Percentiles rank a stretch among this genome's conserved stretches.
Conservation (phyloP, 1,140 invertebrate species). For the Ceratosolen solmsi region DNA sequence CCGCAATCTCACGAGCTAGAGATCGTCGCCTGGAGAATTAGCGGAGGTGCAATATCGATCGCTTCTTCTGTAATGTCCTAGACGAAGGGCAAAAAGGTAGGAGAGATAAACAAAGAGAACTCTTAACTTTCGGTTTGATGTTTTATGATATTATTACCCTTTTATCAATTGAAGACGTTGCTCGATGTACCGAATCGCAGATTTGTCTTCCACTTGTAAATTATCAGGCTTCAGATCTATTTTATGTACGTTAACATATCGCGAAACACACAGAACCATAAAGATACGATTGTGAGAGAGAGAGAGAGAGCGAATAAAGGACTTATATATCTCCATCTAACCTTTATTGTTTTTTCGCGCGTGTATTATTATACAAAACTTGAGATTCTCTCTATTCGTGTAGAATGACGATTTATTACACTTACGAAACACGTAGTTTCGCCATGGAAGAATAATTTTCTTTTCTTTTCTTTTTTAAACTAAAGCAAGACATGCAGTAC, state of each 20-base stretch:
- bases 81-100: too few species aligned
- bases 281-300: not conserved
- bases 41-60: slow-evolving; percentile 58
- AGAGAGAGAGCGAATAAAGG: not conserved
- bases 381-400: slow-evolving; percentile 12
- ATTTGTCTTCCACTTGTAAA: too few species aligned
- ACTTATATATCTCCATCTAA: not conserved
- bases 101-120: not conserved
- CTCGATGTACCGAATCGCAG: not conserved
- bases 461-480: too few species aligned
- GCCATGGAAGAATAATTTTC: not conserved
- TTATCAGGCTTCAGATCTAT: not conserved
- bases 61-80: slow-evolving; percentile 53
- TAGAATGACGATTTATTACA: slow-evolving; percentile 8
- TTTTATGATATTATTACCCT: slow-evolving; percentile 36
- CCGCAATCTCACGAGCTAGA: slow-evolving; percentile 32
- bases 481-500: not conserved
- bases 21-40: slow-evolving; percentile 54
- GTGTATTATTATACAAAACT: slow-evolving; percentile 22
- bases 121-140: not conserved
- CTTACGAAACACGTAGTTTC: not conserved
- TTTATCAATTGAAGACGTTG: slow-evolving; percentile 55
- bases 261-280: not conserved
- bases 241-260: not conserved
- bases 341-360: slow-evolving; percentile 15